Base-by-base conservation (phyloP, 2,113 vertebrate genomes). In the Caloenas nicobarica region DNA sequence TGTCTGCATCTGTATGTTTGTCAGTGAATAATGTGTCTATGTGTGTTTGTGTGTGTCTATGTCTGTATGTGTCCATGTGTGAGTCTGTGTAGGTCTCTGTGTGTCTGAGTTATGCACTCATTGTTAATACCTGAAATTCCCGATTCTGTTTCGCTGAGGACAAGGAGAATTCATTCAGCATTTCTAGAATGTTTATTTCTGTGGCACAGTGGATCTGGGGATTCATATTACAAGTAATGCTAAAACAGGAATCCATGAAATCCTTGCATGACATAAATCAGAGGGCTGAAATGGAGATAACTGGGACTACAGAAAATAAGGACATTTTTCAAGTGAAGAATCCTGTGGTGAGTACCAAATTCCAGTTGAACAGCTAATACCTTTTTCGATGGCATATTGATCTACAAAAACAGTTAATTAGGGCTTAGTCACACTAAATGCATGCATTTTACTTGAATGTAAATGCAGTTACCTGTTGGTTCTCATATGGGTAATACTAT, bases 191-290 rank as follows among this genome's bases (percentile, higher is more conserved):
- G 33, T 70, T 84, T 72, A 78, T 79, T 92, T 91, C 86, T 68
- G 44, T n/a, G 56, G 54, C 77, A 82, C 44, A 3, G 31, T 84
- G 11, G 56, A 84, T 60, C 84, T 84, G 89, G 31, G 56, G 72
- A 56, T 40, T 62, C 36, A 10, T 74, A 61, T 89, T 91, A 53
- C 84, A 92, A 93, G 76, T 94, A 95, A 81, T 89, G 65, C 31
- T 69, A 89, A 79, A 76, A 16, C 82, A 89, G 31, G 29, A 89
- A 89, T 85, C 66, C 72, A 71, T 82, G 54, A 83, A 81, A 94
- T 92, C 83, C 71, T 89, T 91, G 62, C 58, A 50, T 18, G 70
- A 62, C 46, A 65, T 83, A 73, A 78, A 69, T 94, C 85, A 73
- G 83, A 70, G 71, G 91, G 42, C 76, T 34, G 56, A n/a, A 78